Conservation (phyloP, 2,113 vertebrate genomes). For the Eclectus roratus region DNA sequence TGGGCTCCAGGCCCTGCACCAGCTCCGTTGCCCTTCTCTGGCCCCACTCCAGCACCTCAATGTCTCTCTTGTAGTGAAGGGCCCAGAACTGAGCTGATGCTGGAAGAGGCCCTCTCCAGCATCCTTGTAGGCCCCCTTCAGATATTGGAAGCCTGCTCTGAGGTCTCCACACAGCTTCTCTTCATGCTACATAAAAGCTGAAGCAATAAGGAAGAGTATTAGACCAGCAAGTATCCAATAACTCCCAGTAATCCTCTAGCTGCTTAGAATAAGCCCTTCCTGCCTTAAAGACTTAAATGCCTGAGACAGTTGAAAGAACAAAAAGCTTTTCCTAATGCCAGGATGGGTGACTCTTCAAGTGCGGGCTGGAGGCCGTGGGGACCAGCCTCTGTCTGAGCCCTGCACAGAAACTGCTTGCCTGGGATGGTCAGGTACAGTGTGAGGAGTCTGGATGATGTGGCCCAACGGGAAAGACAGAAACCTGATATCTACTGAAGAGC, state of each 20-base stretch:
- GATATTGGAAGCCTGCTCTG: not conserved
- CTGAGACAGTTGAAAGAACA: constrained; percentile 30
- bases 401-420: not conserved
- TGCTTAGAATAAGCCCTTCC: constrained; percentile 51
- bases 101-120: not conserved
- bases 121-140: not conserved
- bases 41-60: not conserved
- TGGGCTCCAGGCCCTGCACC: not conserved
- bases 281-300: constrained; percentile 47
- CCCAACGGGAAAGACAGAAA: not conserved
- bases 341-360: not conserved
- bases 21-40: not conserved
- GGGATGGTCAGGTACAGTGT: not conserved
- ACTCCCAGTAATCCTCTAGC: constrained; percentile 33
- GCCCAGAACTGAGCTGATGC: not conserved
- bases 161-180: not conserved
- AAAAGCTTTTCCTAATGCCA: constrained; percentile 17
- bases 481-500: not conserved
- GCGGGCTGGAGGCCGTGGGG: fast-evolving
- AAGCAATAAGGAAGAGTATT: constrained; percentile 6
- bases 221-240: not conserved
- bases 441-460: not conserved
- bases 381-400: not conserved
- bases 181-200: not conserved
- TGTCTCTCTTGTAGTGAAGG: not conserved